Evolutionary conservation across 2,797 vertebrate species (phyloP).

Genomic region (Nyctalus aviator): DNA sequence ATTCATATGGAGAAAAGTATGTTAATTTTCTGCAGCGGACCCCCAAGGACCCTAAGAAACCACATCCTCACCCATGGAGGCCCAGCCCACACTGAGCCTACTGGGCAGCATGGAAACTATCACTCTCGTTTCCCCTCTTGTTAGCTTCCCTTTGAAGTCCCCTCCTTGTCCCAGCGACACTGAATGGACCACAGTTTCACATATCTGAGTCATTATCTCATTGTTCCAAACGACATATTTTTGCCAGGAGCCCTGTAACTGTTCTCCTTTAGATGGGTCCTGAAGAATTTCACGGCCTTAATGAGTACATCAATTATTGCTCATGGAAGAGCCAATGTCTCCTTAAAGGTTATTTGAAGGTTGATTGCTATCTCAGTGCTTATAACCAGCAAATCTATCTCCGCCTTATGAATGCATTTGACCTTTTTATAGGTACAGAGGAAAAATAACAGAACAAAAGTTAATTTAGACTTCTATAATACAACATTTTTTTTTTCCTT

Average conservation of each 20-base stretch:
- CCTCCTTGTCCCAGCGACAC: background rate
- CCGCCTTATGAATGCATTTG: conserved; percentile 98
- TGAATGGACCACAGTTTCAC: conserved; percentile 48
- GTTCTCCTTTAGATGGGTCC: conserved; percentile 83
- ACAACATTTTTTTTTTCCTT: conserved; percentile 89
- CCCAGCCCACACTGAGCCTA: background rate
- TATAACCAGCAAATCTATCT: conserved; percentile 93
- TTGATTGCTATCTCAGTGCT: conserved; percentile 94
- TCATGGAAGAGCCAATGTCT: conserved; percentile 86
- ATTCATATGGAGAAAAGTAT: background rate
- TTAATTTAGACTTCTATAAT: conserved; percentile 97
- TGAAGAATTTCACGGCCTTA: conserved; percentile 84
- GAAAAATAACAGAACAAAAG: conserved; percentile 93
- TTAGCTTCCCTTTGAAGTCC: conserved; percentile 18
- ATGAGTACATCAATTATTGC: conserved; percentile 90
- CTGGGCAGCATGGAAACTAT: background rate
- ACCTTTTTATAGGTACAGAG: conserved; percentile 97
- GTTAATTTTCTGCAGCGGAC: background rate
- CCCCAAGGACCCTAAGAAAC: background rate
- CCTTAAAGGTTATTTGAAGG: conserved; percentile 95
- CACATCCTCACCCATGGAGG: background rate
- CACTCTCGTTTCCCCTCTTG: background rate
- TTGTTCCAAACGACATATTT: conserved; percentile 73
- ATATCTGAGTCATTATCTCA: conserved; percentile 51
- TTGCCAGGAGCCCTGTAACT: conserved; percentile 59